phyloP scores from a whole-genome alignment of 2,888 invertebrate genomes.

The Polydrusus pterygomalis region DNA sequence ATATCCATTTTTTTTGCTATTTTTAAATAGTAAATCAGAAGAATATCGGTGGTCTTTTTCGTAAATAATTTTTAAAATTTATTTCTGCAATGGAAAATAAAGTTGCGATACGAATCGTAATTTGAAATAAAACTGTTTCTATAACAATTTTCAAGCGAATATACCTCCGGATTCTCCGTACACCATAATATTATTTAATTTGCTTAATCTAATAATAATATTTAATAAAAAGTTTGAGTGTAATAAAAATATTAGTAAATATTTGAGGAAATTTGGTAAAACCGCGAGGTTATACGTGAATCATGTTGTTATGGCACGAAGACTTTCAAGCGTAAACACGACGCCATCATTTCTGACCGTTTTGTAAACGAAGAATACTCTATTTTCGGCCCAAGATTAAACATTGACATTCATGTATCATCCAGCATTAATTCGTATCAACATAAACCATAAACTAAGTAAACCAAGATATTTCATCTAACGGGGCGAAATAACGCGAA shows the following conservation, averaged over 20 bases:
- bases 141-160: not conserved
- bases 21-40: too few species aligned
- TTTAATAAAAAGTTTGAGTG: not conserved
- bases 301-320: slow-evolving; percentile 8
- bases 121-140: not conserved
- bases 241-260: slow-evolving; percentile 16
- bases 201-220: not conserved
- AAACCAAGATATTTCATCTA: too few species aligned
- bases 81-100: too few species aligned
- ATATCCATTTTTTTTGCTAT: too few species aligned
- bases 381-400: too few species aligned
- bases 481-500: too few species aligned
- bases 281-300: slow-evolving; percentile 4
- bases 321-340: not conserved
- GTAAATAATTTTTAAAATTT: too few species aligned
- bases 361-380: too few species aligned
- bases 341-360: not conserved
- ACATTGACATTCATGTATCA: too few species aligned
- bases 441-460: too few species aligned
- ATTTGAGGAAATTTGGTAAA: slow-evolving; percentile 3
- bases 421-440: too few species aligned
- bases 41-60: too few species aligned
- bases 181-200: not conserved
- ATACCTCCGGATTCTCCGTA: not conserved
- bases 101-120: not conserved